Conservation (phyloP, 2,888 invertebrate species). For the Cynaeus angustus region DNA sequence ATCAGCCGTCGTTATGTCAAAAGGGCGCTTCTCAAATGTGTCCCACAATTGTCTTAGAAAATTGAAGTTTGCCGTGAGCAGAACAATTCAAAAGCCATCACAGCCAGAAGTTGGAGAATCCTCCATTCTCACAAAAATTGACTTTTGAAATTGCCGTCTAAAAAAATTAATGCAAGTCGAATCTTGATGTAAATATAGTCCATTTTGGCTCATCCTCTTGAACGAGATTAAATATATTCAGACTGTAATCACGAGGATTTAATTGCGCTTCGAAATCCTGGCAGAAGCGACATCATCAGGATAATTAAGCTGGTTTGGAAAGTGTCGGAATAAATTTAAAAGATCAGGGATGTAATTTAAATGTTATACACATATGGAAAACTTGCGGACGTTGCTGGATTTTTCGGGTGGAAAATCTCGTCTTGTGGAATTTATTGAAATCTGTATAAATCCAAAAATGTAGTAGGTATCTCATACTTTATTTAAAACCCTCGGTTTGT, state of each 20-base stretch:
- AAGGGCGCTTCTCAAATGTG: slow-evolving; percentile 20
- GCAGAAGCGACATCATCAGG: slow-evolving; percentile 26
- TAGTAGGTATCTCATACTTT: no score
- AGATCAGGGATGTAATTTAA: slow-evolving; percentile 35
- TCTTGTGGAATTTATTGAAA: no score
- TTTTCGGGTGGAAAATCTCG: slow-evolving; percentile 3
- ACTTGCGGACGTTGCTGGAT: neutral
- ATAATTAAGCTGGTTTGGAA: slow-evolving; percentile 26
- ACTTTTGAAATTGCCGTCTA: slow-evolving; percentile 15
- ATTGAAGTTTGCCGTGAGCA: slow-evolving; percentile 26
- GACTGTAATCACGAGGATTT: slow-evolving; percentile 34
- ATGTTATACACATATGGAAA: slow-evolving; percentile 1
- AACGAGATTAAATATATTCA: slow-evolving; percentile 23
- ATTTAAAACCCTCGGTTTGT: no score
- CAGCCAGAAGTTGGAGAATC: slow-evolving; percentile 15
- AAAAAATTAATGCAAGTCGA: slow-evolving; percentile 9
- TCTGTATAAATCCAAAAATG: no score
- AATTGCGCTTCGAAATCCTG: slow-evolving; percentile 31
- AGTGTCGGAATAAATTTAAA: slow-evolving; percentile 36
- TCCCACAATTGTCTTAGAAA: slow-evolving; percentile 31
- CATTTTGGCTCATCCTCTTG: slow-evolving; percentile 14
- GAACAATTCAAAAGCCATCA: slow-evolving; percentile 43
- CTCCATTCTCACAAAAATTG: slow-evolving; percentile 20
- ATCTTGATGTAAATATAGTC: slow-evolving; percentile 31
- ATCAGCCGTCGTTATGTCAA: slow-evolving; percentile 32